Evolutionary conservation across 2,113 vertebrate species (phyloP).

Genomic region (Craseonycteris thonglongyai): DNA sequence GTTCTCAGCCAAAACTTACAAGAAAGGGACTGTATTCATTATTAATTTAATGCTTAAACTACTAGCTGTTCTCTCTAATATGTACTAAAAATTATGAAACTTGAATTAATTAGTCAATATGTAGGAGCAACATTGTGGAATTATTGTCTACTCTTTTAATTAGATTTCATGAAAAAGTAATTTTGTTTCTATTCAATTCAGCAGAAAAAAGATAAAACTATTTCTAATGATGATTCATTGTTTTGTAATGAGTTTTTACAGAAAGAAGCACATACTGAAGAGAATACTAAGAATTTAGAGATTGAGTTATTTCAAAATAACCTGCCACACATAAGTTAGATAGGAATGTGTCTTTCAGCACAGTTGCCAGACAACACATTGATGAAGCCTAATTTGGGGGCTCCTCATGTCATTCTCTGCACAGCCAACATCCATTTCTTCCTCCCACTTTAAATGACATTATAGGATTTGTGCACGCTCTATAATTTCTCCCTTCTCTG

Average conservation of each 20-base stretch:
- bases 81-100: not conserved
- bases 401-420: not conserved
- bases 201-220: not conserved
- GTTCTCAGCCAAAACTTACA: not conserved
- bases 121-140: not conserved
- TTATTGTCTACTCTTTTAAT: not conserved
- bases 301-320: not conserved
- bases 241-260: not conserved
- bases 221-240: not conserved
- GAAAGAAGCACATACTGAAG: not conserved
- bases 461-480: not conserved
- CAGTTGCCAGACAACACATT: not conserved
- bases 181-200: not conserved
- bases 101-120: not conserved
- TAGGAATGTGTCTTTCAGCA: not conserved
- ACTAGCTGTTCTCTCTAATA: not conserved
- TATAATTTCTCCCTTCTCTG: not conserved
- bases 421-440: accelerated
- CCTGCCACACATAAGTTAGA: not conserved
- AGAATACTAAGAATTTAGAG: not conserved
- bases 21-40: not conserved
- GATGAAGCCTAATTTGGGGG: accelerated
- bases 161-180: not conserved
- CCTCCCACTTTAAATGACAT: not conserved
- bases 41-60: not conserved